A percentile compares a stretch with the other conserved stretches of the same genome.
Conservation (phyloP, 1,140 invertebrate species). For the Helicoverpa zea region DNA sequence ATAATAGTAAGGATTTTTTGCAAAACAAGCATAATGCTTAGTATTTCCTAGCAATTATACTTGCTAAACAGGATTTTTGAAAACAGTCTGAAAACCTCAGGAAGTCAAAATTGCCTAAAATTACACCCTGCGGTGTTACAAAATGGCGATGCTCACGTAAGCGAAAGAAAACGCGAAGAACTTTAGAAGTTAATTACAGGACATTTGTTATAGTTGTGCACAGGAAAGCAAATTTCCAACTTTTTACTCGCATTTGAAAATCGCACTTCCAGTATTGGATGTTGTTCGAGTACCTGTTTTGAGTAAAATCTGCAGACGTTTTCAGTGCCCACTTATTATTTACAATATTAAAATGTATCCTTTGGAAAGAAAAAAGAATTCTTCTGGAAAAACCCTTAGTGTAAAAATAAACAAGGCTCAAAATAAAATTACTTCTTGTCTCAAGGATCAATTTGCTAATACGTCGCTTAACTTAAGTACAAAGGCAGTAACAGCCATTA, state of each 20-base stretch:
- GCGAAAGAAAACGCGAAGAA: neutral
- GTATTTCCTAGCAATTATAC: too few relatives aligned
- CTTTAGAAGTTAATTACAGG: constrained; percentile 27
- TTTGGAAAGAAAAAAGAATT: too few relatives aligned
- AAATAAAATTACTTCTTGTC: neutral
- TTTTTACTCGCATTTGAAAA: constrained; percentile 1
- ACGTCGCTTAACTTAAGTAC: neutral
- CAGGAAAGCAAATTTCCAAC: neutral
- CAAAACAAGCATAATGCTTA: too few relatives aligned
- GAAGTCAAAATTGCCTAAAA: neutral
- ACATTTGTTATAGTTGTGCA: constrained; percentile 8
- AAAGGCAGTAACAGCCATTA: neutral
- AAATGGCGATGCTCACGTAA: neutral
- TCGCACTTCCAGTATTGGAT: neutral
- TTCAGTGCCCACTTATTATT: too few relatives aligned
- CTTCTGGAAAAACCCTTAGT: too few relatives aligned
- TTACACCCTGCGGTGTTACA: neutral
- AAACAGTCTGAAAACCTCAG: neutral
- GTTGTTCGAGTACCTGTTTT: too few relatives aligned
- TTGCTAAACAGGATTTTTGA: neutral
- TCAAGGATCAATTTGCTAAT: constrained; percentile 1
- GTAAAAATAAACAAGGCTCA: neutral
- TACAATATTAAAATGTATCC: too few relatives aligned
- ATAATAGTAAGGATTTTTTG: neutral
- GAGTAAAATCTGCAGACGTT: too few relatives aligned